phyloP scores from a whole-genome alignment of 2,888 invertebrate genomes.

The Pecten maximus region DNA sequence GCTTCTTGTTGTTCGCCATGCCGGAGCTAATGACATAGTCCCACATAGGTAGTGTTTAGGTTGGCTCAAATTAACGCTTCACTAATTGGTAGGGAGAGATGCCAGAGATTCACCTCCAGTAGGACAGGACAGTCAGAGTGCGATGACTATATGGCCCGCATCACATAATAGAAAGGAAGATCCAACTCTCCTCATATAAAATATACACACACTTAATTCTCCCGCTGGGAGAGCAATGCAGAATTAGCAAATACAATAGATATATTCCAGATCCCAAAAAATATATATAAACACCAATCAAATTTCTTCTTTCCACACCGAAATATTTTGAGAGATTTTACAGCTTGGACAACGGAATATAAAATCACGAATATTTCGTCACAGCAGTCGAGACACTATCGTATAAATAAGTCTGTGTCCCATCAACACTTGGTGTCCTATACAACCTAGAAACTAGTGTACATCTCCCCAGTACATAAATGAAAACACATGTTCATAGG shows the following conservation, averaged over 20 bases:
- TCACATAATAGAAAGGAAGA: not conserved
- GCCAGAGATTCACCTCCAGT: not conserved
- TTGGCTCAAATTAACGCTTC: constrained; percentile 31
- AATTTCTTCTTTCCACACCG: not conserved
- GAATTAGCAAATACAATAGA: constrained; percentile 16
- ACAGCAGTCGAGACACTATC: not conserved
- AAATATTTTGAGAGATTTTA: constrained; percentile 12
- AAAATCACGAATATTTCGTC: not conserved
- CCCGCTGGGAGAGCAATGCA: constrained; percentile 19
- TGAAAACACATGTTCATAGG: not conserved
- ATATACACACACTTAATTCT: constrained; percentile 23
- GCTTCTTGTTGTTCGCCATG: constrained; percentile 17
- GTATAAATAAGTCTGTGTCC: constrained; percentile 16
- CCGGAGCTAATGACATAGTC: constrained; percentile 1
- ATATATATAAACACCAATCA: not conserved
- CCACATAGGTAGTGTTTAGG: constrained; percentile 1
- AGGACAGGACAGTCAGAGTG: constrained; percentile 24
- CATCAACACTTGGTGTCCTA: not conserved
- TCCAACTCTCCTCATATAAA: constrained; percentile 9
- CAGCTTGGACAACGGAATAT: constrained; percentile 25
- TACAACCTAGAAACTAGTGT: not conserved
- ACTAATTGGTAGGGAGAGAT: constrained; percentile 9
- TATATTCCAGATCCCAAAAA: constrained; percentile 18
- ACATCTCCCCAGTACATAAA: not conserved
- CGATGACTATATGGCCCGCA: not conserved